These are phyloP conservation scores for Setipinna tenuifilis DNA, from an alignment of 2,797 vertebrate genomes.

Conservation along the genomic window DNA sequence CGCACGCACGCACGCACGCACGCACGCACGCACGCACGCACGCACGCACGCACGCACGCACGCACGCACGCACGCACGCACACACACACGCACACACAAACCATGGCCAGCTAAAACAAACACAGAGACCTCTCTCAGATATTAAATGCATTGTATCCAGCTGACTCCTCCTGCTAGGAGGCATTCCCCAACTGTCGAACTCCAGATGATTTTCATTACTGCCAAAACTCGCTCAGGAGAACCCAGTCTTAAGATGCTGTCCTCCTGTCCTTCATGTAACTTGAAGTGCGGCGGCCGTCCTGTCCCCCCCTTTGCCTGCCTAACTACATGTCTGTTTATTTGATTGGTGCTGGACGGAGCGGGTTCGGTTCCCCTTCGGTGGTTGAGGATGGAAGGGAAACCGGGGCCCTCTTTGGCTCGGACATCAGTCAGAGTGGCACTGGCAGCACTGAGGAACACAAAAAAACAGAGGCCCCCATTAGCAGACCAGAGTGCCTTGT, in stretches of 20 bases:
- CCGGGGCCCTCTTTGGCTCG: conserved; percentile 58
- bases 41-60: background rate
- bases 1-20: background rate
- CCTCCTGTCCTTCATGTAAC: background rate
- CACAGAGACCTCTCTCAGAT: background rate
- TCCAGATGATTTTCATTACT: conserved; percentile 8
- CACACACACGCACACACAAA: background rate
- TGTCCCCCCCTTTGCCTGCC: conserved; percentile 19
- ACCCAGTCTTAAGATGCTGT: background rate
- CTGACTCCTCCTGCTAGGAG: background rate
- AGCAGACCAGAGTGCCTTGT: conserved; percentile 53
- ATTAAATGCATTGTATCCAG: background rate
- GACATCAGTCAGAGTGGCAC: conserved; percentile 65
- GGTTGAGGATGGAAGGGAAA: conserved; percentile 58
- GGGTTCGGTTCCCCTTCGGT: conserved; percentile 54
- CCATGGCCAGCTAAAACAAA: background rate
- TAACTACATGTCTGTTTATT: conserved; percentile 26
- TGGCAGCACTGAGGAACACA: conserved; percentile 44
- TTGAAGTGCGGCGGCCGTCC: background rate
- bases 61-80: background rate
- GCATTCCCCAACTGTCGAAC: background rate
- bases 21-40: background rate
- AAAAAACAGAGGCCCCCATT: conserved; percentile 56
- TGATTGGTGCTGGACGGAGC: conserved; percentile 32
- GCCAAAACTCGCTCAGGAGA: background rate